Conservation (phyloP, 2,113 vertebrate genomes). For the Hippoglossus stenolepis region DNA sequence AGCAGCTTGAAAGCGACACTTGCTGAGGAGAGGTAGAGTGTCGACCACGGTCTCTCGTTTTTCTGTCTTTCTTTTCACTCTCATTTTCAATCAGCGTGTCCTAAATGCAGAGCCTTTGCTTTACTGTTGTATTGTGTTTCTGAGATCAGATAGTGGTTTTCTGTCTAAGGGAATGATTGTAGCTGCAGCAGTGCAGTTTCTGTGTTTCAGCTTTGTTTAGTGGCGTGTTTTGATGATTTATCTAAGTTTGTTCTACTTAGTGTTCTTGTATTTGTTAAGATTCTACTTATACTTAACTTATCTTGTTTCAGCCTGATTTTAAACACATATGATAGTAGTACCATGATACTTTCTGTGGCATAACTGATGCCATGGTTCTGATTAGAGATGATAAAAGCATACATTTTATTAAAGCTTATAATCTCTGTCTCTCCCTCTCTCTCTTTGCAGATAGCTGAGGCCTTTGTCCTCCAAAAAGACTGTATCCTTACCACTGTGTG, state of each 20-base stretch:
- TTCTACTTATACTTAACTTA: background rate
- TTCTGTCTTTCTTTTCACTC: conserved; percentile 23
- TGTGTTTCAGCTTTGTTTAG: background rate
- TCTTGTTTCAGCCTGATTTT: conserved; percentile 12
- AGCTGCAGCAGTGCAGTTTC: conserved; percentile 6
- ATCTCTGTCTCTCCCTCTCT: conserved; percentile 28
- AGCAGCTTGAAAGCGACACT: conserved; percentile 61
- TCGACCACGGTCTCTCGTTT: conserved; percentile 26
- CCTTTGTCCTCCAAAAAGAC: conserved; percentile 91
- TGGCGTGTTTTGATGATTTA: background rate
- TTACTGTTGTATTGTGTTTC: conserved; percentile 9
- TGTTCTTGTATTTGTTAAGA: background rate
- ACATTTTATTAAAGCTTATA: conserved; percentile 14
- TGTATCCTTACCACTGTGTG: conserved; percentile 90
- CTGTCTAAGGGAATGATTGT: conserved; percentile 12
- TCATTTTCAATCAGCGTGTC: conserved; percentile 1
- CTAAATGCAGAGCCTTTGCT: background rate
- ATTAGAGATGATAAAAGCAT: background rate
- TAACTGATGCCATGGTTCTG: background rate
- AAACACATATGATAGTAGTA: background rate
- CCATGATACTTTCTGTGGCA: too few species aligned
- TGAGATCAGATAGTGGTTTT: background rate
- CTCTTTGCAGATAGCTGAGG: conserved; percentile 90
- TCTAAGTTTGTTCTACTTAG: background rate
- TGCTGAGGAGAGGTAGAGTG: conserved; percentile 65